Conservation (phyloP, 2,888 invertebrate species). For the Hemistola chrysoprasaria region DNA sequence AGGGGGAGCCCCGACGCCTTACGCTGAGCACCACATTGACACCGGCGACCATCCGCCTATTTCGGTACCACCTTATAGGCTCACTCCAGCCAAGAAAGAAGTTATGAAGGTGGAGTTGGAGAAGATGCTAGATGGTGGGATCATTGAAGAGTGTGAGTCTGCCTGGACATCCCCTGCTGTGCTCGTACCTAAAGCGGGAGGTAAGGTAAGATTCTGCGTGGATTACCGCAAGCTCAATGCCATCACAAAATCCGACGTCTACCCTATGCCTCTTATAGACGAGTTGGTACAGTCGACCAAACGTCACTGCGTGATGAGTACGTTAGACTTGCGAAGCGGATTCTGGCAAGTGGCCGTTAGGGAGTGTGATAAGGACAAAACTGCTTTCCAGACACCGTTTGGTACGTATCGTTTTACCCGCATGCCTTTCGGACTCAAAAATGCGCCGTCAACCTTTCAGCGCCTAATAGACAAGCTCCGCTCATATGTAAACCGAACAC, state of each 20-base stretch:
- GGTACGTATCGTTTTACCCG: constrained; percentile 3
- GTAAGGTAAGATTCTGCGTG: no score
- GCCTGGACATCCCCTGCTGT: no score
- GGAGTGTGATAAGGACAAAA: background rate
- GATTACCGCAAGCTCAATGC: background rate
- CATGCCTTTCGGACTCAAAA: constrained; percentile 1
- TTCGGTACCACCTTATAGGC: no score
- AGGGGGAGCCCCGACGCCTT: no score
- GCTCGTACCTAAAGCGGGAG: no score
- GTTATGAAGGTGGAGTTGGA: no score
- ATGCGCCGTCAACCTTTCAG: background rate
- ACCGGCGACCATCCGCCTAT: no score
- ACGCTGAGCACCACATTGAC: no score
- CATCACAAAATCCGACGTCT: background rate
- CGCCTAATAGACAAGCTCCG: background rate
- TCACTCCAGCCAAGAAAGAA: no score
- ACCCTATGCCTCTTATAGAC: constrained; percentile 1
- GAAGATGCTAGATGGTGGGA: no score
- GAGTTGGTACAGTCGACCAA: background rate
- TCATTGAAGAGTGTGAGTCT: no score
- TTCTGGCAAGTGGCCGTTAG: background rate
- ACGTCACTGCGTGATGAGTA: no score
- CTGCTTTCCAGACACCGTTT: background rate
- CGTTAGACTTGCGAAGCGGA: background rate
- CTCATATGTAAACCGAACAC: background rate